Evolutionary conservation across 2,888 invertebrate genomes (phyloP).

Genomic region (Fissipunctia ypsillon): DNA sequence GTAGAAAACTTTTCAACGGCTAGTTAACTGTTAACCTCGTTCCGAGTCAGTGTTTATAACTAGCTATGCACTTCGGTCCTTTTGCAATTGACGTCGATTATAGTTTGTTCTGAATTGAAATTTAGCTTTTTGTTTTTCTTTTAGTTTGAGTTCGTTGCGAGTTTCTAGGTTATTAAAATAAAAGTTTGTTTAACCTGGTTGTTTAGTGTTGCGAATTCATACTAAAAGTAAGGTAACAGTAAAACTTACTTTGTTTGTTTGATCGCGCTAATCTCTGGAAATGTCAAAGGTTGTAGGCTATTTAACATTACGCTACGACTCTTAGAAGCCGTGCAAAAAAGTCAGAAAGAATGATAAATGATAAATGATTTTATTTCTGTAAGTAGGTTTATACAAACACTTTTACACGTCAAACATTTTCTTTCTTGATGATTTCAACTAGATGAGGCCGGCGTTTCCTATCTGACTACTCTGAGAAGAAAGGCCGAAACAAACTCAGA

Average conservation of each 20-base stretch:
- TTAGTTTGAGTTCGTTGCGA: constrained; percentile 3
- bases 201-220: neutral
- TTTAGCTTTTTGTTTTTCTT: constrained; percentile 22
- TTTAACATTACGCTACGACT: no score
- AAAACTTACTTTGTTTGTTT: neutral
- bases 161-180: constrained; percentile 15
- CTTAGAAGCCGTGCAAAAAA: no score
- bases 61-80: constrained; percentile 18
- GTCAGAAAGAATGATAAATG: no score
- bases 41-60: constrained; percentile 35
- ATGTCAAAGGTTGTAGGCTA: no score
- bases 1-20: constrained; percentile 40
- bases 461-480: no score
- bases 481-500: no score
- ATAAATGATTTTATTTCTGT: no score
- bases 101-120: constrained; percentile 10
- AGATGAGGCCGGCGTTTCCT: no score
- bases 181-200: neutral
- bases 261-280: neutral
- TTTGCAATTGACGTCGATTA: constrained; percentile 45
- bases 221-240: neutral
- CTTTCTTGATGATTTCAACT: no score
- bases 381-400: no score
- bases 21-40: constrained; percentile 49
- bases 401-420: no score